These are phyloP conservation scores for Anoplopoma fimbria DNA, from an alignment of 2,113 vertebrate species.

Conservation along the genomic window DNA sequence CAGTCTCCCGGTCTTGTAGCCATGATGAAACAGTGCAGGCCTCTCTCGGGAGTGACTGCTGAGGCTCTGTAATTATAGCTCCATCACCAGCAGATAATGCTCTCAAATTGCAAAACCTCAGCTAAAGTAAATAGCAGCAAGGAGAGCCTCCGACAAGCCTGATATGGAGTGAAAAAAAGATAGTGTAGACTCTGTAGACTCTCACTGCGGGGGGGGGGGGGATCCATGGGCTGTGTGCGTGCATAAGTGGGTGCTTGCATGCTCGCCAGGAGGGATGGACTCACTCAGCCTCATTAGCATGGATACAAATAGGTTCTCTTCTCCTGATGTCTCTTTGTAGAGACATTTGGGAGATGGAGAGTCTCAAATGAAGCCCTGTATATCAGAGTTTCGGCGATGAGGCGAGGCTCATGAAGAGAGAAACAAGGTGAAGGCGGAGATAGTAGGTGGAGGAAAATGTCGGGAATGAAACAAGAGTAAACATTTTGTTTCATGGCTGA, in stretches of 20 bases:
- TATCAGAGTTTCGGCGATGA: conserved; percentile 38
- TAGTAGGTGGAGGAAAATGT: conserved; percentile 29
- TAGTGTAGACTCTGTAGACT: conserved; percentile 47
- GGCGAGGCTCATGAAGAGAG: conserved; percentile 9
- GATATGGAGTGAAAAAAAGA: conserved; percentile 46
- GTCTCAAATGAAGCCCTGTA: conserved; percentile 53
- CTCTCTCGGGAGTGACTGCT: conserved; percentile 37
- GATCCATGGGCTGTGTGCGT: conserved; percentile 17
- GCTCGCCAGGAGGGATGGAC: conserved; percentile 55
- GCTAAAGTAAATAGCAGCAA: conserved; percentile 55
- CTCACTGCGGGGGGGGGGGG: conserved; percentile 13
- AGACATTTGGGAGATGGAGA: conserved; percentile 43
- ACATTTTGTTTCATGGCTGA: conserved; percentile 36
- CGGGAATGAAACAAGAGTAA: conserved; percentile 33
- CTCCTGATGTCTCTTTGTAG: conserved; percentile 53
- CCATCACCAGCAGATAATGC: conserved; percentile 58
- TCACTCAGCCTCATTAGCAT: conserved; percentile 66
- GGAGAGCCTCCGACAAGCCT: conserved; percentile 40
- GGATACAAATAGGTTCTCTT: conserved; percentile 57
- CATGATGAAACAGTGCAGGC: conserved; percentile 32
- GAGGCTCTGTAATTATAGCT: conserved; percentile 56
- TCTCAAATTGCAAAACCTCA: conserved; percentile 57
- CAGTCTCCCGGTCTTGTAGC: conserved; percentile 27
- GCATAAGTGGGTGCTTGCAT: conserved; percentile 1
- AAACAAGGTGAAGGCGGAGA: conserved; percentile 1